Percentiles rank a stretch among this genome's conserved stretches.
phyloP scores from a whole-genome alignment of 2,888 invertebrate species.

The Holacanthella duospinosa region DNA sequence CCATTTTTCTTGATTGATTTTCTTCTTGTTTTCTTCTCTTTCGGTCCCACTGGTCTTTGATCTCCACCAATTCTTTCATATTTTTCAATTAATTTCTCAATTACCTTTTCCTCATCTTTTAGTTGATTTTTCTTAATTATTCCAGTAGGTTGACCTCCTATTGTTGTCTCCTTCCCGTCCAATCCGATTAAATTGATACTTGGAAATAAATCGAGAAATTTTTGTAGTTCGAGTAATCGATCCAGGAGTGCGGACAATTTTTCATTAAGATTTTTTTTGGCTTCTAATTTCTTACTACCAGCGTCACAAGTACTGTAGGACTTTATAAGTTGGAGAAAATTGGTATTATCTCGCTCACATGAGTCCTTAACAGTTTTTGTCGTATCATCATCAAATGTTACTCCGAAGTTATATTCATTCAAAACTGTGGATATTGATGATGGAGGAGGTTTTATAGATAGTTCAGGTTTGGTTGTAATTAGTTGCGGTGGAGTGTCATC shows the following conservation, averaged over 20 bases:
- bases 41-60: background rate
- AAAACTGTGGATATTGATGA: background rate
- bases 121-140: background rate
- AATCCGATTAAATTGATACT: background rate
- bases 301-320: background rate
- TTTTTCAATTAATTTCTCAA: slow-evolving; percentile 30
- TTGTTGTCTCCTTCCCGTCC: background rate
- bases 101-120: slow-evolving; percentile 19
- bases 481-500: background rate
- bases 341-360: background rate
- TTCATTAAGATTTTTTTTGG: background rate
- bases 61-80: background rate
- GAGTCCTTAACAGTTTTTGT: background rate
- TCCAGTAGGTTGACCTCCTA: background rate
- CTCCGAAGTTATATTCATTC: background rate
- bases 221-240: background rate
- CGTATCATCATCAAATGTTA: background rate
- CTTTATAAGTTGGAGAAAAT: background rate
- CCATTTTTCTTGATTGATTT: background rate
- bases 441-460: background rate
- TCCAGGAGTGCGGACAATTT: background rate
- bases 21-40: background rate
- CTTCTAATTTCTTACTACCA: background rate
- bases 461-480: background rate
- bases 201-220: background rate